Evolutionary conservation across 2,888 invertebrate genomes (phyloP).

Genomic region (Arrhopalites spinosus): DNA sequence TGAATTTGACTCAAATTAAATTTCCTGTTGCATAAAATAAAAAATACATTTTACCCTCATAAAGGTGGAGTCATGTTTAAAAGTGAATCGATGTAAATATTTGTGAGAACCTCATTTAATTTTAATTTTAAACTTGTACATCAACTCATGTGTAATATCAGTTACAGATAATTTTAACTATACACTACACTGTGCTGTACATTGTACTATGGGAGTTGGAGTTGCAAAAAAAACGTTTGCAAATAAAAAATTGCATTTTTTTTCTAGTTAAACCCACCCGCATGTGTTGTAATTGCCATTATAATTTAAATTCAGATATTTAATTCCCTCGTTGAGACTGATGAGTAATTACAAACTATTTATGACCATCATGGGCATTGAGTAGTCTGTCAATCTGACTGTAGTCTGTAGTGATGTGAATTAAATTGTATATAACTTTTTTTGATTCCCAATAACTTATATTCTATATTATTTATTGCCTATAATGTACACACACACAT

Average conservation of each 20-base stretch:
- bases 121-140: neutral
- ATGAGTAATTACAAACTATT: too few relatives aligned
- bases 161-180: neutral
- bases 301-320: too few relatives aligned
- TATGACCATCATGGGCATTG: too few relatives aligned
- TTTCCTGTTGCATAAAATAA: constrained; percentile 17
- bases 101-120: neutral
- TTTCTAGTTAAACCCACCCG: too few relatives aligned
- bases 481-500: neutral
- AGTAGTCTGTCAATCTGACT: too few relatives aligned
- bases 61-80: neutral
- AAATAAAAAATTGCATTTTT: too few relatives aligned
- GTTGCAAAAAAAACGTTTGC: too few relatives aligned
- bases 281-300: too few relatives aligned
- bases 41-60: neutral
- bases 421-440: neutral
- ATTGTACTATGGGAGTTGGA: too few relatives aligned
- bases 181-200: neutral
- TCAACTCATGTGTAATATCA: neutral
- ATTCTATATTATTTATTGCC: too few relatives aligned
- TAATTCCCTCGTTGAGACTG: too few relatives aligned
- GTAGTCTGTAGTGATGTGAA: neutral
- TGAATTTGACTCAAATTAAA: constrained; percentile 10
- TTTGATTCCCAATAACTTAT: too few relatives aligned
- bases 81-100: neutral